These are phyloP conservation scores for Gavia stellata DNA, from an alignment of 2,113 vertebrate genomes.

Conservation along the genomic window DNA sequence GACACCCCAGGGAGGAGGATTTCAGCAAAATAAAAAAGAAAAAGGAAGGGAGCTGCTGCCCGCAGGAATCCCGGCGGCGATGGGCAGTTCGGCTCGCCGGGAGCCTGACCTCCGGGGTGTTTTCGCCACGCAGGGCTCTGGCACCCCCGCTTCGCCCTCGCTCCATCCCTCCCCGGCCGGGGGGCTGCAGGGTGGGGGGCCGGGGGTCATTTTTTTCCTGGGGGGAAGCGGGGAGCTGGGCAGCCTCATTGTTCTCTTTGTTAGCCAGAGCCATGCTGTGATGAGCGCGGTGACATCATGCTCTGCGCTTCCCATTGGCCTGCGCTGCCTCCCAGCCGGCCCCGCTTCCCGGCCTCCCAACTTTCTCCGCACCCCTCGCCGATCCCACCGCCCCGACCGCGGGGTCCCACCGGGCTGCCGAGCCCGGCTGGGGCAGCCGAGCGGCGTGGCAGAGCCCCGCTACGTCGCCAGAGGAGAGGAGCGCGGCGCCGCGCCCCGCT, in stretches of 20 bases:
- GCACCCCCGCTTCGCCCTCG: neutral
- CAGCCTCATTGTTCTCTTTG: conserved; percentile 94
- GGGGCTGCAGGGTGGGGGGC: neutral
- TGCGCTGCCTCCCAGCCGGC: conserved; percentile 43
- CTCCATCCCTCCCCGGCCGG: neutral
- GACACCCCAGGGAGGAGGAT: neutral
- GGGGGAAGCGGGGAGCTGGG: conserved; percentile 31
- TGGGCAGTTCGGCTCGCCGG: neutral
- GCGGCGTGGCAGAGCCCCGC: neutral
- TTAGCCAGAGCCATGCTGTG: conserved; percentile 91
- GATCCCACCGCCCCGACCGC: neutral
- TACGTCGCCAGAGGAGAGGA: neutral
- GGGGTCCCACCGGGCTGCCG: neutral
- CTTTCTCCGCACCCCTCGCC: conserved; percentile 1
- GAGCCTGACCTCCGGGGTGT: neutral
- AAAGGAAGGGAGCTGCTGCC: neutral
- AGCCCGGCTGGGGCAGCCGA: rapidly evolving
- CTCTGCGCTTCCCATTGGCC: conserved; percentile 82
- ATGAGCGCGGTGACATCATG: conserved; percentile 91
- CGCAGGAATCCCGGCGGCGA: neutral
- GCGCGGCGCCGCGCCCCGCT: neutral
- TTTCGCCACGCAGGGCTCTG: neutral
- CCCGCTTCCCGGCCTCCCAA: conserved; percentile 42
- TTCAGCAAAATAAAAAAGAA: neutral
- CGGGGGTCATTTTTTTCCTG: neutral